phyloP scores from a whole-genome alignment of 2,113 vertebrate genomes.

The Grantiella picta region DNA sequence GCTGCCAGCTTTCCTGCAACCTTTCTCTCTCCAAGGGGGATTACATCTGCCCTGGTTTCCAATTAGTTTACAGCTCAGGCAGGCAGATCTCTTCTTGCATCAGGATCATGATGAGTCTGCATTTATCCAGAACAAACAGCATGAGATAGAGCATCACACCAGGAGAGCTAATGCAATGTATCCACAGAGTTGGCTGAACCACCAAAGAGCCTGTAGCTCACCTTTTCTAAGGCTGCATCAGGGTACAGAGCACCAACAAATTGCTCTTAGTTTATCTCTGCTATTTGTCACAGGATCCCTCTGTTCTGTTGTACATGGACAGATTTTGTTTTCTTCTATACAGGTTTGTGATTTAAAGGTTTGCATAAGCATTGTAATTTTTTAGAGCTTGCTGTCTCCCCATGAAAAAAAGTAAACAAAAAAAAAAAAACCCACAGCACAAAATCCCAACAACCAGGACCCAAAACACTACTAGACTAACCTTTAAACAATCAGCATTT shows the following conservation, averaged over 20 bases:
- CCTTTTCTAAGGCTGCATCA: neutral
- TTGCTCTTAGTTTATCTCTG: neutral
- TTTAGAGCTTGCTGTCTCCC: neutral
- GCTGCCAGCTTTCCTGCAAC: neutral
- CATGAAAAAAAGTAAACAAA: neutral
- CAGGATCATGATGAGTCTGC: neutral
- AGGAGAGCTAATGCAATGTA: neutral
- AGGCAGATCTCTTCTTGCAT: neutral
- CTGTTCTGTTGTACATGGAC: neutral
- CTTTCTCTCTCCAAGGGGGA: neutral
- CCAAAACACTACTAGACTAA: neutral
- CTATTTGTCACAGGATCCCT: neutral
- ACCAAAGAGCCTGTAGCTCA: neutral
- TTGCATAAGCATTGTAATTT: neutral
- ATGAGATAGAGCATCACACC: neutral
- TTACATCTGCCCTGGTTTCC: neutral
- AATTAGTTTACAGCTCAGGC: neutral
- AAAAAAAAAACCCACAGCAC: no score
- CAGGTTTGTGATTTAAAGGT: neutral
- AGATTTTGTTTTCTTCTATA: neutral
- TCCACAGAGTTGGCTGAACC: neutral
- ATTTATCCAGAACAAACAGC: neutral
- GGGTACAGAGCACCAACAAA: neutral
- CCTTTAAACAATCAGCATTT: neutral
- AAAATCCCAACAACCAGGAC: fast-evolving